Evolutionary conservation across 2,113 vertebrate species (phyloP), one percentile per base, ranked within the genome.

Genomic region (Oreochromis spilurus): DNA sequence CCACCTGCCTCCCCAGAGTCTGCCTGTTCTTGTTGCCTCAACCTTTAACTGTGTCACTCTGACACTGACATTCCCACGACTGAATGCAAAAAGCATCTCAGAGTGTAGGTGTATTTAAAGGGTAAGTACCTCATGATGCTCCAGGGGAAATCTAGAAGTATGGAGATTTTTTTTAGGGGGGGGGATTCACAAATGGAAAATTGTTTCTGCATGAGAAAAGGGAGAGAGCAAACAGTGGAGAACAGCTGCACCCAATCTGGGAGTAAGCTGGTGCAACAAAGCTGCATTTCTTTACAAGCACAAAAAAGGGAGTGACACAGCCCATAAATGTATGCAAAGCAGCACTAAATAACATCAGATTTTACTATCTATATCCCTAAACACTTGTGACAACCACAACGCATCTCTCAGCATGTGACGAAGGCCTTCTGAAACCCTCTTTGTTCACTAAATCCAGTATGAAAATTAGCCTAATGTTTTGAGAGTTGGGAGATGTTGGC

Each of bases 381-480:
- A 90, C 90, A 92, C 92, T 96, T 95, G 95, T 97, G 96, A 96
- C 95, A 96, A 93, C 95, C 96, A 87, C 92, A 70, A 92, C 95
- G 6, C 93, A 89, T 95, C 95, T 93, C 94, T 89, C 92, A 87
- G 93, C 95, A 86, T 93, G 92, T 90, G 85, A 94, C 87, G 90
- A 88, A 26, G 91, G 92, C 95, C 95, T 91, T 92, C 94, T 96
- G 94, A 97, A 95, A 92, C 91, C 87, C 88, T 91, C 94, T 97
- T 97, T 97, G 96, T 97, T 96, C 62, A 38, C 91, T 92, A 95
- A 96, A 95, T 97, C 94, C 94, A 93, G 92, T 92, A 81, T 95
- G 96, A 94, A 95, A 94, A 94, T 95, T 91, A 88, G 53, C 85
- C 89, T 84, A 84, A 91, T 90, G 88, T 93, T 92, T 90, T 81